A percentile compares a stretch with the other conserved stretches of the same genome.
These are phyloP conservation scores for Trachelus iudaicus DNA, from an alignment of 2,888 invertebrate species.

Conservation along the genomic window DNA sequence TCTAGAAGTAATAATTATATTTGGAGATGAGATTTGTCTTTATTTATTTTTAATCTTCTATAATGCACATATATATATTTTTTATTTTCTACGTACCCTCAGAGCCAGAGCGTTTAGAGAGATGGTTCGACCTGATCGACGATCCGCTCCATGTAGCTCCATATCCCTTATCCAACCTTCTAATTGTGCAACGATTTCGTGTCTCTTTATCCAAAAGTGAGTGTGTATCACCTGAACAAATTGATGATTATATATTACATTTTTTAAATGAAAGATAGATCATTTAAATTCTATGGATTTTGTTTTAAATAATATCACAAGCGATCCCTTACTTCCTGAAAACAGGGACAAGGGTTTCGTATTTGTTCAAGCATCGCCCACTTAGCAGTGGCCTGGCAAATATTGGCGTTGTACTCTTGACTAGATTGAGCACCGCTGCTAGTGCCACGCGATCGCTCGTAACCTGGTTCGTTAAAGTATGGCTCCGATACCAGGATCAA, in stretches of 20 bases:
- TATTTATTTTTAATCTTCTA: not conserved
- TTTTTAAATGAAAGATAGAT: not conserved
- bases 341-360: slow-evolving; percentile 89
- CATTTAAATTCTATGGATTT: not conserved
- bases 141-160: slow-evolving; percentile 81
- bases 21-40: not conserved
- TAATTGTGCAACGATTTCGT: slow-evolving; percentile 89
- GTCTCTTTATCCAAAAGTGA: slow-evolving; percentile 94
- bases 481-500: slow-evolving; percentile 92
- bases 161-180: slow-evolving; percentile 92
- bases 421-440: slow-evolving; percentile 90
- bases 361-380: slow-evolving; percentile 98
- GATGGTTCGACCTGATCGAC: slow-evolving; percentile 81
- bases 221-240: slow-evolving; percentile 81
- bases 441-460: slow-evolving; percentile 90
- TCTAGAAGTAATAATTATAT: slow-evolving; percentile 66
- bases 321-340: slow-evolving; percentile 77
- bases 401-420: slow-evolving; percentile 94
- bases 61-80: not conserved
- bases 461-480: slow-evolving; percentile 95
- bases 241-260: not conserved
- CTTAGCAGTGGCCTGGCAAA: slow-evolving; percentile 92
- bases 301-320: slow-evolving; percentile 6
- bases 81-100: slow-evolving; percentile 68
- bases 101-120: slow-evolving; percentile 80